These are phyloP conservation scores for Diadema setosum DNA, from an alignment of 35 echinoderm and acorn worm genomes.

Conservation along the genomic window DNA sequence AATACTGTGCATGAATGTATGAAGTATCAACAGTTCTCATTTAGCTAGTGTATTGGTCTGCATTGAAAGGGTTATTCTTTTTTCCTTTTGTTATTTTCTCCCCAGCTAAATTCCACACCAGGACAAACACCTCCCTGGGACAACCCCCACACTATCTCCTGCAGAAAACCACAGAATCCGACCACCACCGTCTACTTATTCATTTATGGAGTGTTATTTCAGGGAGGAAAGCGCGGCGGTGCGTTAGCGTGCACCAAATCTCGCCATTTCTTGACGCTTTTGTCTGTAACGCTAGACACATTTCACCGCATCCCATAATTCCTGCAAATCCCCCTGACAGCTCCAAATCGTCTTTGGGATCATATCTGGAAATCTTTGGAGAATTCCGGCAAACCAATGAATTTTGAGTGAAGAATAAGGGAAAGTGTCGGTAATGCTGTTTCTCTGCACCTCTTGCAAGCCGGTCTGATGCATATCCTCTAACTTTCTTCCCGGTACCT, in stretches of 20 bases:
- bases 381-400: too few relatives aligned
- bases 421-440: too few relatives aligned
- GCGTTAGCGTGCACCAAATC: background rate
- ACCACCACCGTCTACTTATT: background rate
- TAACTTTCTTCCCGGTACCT: too few relatives aligned
- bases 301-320: background rate
- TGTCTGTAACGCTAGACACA: background rate
- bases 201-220: conserved; percentile 9
- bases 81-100: too few relatives aligned
- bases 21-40: too few relatives aligned
- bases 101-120: too few relatives aligned
- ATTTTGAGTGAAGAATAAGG: too few relatives aligned
- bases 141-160: background rate
- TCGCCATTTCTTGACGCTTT: background rate
- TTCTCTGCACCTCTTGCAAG: too few relatives aligned
- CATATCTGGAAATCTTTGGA: background rate
- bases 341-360: background rate
- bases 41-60: too few relatives aligned
- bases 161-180: background rate
- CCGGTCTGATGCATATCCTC: too few relatives aligned
- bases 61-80: too few relatives aligned
- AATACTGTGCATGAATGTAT: too few relatives aligned
- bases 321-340: background rate
- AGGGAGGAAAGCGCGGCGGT: background rate
- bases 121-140: background rate